Evolutionary conservation across 2,888 invertebrate genomes (phyloP), one percentile per base, ranked within the genome.

Genomic region (Chydorus sphaericus): DNA sequence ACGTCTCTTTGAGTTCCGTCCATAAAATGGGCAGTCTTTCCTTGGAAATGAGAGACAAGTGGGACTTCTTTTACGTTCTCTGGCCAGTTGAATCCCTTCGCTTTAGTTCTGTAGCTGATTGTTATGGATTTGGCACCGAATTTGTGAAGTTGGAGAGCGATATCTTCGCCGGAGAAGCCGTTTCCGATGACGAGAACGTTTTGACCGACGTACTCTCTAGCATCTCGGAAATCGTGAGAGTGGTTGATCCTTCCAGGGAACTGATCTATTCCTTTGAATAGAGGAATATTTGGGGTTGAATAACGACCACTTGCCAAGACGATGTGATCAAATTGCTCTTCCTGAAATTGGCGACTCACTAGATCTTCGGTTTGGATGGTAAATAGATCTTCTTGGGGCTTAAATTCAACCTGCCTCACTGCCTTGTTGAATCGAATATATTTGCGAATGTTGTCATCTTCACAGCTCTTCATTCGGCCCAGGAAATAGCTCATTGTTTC

Each of bases 121-220:
- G 44, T 44, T 20, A 44, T 44, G 10, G 44, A 44, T 44, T 44
- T 44, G 26, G 44, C 44, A 23, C 44, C 44, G n/a, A 44, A 44
- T 44, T 44, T 44, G 2, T 26, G 28, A 5, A 16, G 23, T 44
- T 44, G 44, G 26, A 44, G n/a, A 14, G 44, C 44, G 2, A 44
- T 44, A n/a, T 44, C 44, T 44, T 44, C 44, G 26, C 26, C 44
- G 7, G 44, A 44, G 28, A 44, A 28, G n/a, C 44, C 28, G 23
- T 28, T 28, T 26, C 44, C 44, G n/a, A 44, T 14, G 4, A 44
- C 2, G n/a, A 44, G 26, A 16, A 44, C 28, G 44, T 26, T 26
- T 10, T 26, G 44, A 14, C 18, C 44, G 28, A 10, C 20, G n/a
- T 26, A 44, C 20, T 44, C 26, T 23, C 44, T 23, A 44, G 44